phyloP scores from a whole-genome alignment of 1,140 invertebrate genomes.

The Asobara japonica region DNA sequence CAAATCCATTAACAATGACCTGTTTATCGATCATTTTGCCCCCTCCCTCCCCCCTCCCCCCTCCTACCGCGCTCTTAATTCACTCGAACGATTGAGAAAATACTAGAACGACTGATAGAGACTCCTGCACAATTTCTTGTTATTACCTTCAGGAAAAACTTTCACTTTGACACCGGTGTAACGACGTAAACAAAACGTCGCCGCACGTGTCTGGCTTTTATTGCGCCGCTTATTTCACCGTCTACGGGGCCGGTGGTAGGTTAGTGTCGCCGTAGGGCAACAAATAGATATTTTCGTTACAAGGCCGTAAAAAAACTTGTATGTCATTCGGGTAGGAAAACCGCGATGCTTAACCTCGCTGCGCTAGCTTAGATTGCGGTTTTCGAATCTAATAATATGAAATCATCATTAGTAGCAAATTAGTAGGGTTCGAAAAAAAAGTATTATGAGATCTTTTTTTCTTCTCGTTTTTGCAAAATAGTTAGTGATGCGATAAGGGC shows the following conservation, averaged over 20 bases:
- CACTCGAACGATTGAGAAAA: neutral
- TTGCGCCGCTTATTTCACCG: conserved; percentile 34
- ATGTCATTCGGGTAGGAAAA: too few species aligned
- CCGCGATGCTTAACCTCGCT: too few species aligned
- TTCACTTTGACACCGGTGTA: conserved; percentile 25
- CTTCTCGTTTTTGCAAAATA: neutral
- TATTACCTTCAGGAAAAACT: conserved; percentile 20
- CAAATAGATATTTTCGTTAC: neutral
- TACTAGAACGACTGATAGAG: neutral
- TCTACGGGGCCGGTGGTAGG: conserved; percentile 15
- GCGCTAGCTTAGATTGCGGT: too few species aligned
- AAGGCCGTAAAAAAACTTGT: neutral
- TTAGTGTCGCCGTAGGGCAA: neutral
- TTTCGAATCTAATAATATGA: too few species aligned
- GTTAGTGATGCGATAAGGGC: too few species aligned
- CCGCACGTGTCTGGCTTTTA: conserved; percentile 36
- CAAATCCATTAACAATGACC: too few species aligned
- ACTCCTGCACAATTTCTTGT: neutral
- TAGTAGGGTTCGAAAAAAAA: too few species aligned
- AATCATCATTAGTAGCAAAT: too few species aligned
- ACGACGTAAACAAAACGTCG: conserved; percentile 37
- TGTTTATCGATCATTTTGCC: too few species aligned
- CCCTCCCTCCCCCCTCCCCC: too few species aligned
- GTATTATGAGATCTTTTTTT: too few species aligned
- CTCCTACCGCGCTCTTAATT: neutral